Conservation (phyloP, 2,797 vertebrate genomes). For the Spinus pinus region DNA sequence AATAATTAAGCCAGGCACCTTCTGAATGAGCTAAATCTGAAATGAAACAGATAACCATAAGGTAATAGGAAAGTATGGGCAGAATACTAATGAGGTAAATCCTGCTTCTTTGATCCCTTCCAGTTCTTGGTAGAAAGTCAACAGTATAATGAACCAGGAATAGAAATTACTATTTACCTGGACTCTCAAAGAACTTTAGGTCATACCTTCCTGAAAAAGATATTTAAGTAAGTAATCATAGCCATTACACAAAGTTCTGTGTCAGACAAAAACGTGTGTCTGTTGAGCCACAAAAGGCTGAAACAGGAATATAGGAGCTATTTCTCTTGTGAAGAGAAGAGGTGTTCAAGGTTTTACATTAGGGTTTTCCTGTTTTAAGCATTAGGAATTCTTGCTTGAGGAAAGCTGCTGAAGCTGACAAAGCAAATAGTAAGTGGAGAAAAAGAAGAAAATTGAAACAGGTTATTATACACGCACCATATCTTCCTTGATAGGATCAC, state of each 20-base stretch:
- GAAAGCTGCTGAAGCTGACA: neutral
- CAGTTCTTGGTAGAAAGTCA: neutral
- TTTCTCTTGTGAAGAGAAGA: neutral
- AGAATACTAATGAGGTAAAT: neutral
- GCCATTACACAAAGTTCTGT: neutral
- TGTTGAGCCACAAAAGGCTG: neutral
- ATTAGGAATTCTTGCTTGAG: neutral
- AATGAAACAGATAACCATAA: neutral
- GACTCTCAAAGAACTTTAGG: neutral
- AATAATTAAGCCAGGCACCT: neutral
- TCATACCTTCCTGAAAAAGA: neutral
- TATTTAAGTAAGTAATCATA: neutral
- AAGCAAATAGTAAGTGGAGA: neutral
- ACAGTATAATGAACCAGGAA: neutral
- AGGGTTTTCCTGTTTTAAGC: neutral
- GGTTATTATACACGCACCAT: fast-evolving
- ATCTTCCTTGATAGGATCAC: neutral
- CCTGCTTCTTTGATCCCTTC: neutral
- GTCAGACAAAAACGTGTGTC: neutral
- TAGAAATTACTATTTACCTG: neutral
- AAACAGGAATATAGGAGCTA: neutral
- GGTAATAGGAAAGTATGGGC: neutral
- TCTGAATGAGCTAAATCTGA: neutral
- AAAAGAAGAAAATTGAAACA: neutral
- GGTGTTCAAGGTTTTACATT: neutral